A percentile compares a stretch with the other conserved stretches of the same genome.
Conservation (phyloP, 2,113 vertebrate genomes). For the Phaethornis superciliosus region DNA sequence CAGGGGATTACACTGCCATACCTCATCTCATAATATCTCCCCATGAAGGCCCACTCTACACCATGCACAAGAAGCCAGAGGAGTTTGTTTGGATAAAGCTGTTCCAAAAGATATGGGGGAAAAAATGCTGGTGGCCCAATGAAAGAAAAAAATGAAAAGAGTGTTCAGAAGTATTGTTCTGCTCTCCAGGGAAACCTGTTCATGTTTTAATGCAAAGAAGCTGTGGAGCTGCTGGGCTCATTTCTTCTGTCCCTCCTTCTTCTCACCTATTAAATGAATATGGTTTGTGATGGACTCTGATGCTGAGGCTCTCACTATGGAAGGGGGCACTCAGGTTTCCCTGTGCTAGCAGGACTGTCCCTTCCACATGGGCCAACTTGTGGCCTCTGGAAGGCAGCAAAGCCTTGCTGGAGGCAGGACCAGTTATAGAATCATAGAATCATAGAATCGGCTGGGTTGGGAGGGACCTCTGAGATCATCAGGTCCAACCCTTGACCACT, state of each 20-base stretch:
- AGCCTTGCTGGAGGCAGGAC: background rate
- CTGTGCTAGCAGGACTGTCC: fast-evolving
- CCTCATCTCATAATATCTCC: background rate
- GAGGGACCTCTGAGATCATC: too few relatives aligned
- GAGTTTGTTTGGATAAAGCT: fast-evolving
- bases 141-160: background rate
- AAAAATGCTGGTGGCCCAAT: background rate
- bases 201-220: background rate
- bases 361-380: fast-evolving
- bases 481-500: too few relatives aligned
- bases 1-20: fast-evolving
- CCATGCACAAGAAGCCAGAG: fast-evolving
- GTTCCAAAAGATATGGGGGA: background rate
- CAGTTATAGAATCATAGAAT: too few relatives aligned
- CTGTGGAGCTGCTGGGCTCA: background rate
- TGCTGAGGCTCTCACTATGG: background rate
- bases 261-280: background rate
- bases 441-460: too few relatives aligned
- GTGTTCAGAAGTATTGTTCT: background rate
- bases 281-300: background rate
- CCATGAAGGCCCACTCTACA: background rate
- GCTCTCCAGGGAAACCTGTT: background rate
- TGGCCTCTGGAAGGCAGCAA: background rate
- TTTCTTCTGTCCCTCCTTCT: background rate
- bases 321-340: fast-evolving